Evolutionary conservation across 2,888 invertebrate genomes (phyloP).

Genomic region (Cosmopolites sordidus): DNA sequence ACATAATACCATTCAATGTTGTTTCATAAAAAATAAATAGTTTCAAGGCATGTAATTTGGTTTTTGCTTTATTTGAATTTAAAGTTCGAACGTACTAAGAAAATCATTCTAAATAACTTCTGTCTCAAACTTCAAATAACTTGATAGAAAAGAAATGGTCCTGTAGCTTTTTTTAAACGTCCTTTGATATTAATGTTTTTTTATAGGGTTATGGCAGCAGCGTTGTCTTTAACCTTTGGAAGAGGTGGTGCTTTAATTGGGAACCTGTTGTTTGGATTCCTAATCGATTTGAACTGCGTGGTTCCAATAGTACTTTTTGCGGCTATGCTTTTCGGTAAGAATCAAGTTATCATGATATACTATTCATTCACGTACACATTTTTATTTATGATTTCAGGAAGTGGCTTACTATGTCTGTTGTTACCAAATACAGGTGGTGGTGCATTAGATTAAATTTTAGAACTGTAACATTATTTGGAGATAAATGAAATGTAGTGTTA

Average conservation of each 20-base stretch:
- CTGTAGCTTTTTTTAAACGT: too few species aligned
- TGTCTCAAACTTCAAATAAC: too few species aligned
- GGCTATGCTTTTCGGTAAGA: slow-evolving; percentile 68
- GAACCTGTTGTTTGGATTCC: slow-evolving; percentile 72
- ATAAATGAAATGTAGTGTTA: neutral
- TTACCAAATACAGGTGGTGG: slow-evolving; percentile 72
- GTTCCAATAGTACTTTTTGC: slow-evolving; percentile 71
- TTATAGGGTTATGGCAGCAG: slow-evolving; percentile 75
- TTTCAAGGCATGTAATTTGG: too few species aligned
- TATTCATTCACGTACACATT: too few species aligned
- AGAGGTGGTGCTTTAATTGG: slow-evolving; percentile 73
- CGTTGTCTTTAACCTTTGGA: slow-evolving; percentile 72
- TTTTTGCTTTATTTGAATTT: too few species aligned
- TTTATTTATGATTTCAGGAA: slow-evolving; percentile 56
- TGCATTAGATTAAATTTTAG: slow-evolving; percentile 56
- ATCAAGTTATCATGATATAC: neutral
- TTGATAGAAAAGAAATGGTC: too few species aligned
- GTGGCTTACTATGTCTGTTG: slow-evolving; percentile 69
- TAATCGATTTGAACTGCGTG: slow-evolving; percentile 74
- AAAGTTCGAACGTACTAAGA: too few species aligned
- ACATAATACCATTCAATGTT: too few species aligned
- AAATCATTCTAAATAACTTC: too few species aligned
- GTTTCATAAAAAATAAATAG: too few species aligned
- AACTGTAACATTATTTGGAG: neutral
- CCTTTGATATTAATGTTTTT: neutral